Evolutionary conservation across 2,797 vertebrate species (phyloP), one percentile per base, ranked within the genome.

Genomic region (Cottoperca gobio): DNA sequence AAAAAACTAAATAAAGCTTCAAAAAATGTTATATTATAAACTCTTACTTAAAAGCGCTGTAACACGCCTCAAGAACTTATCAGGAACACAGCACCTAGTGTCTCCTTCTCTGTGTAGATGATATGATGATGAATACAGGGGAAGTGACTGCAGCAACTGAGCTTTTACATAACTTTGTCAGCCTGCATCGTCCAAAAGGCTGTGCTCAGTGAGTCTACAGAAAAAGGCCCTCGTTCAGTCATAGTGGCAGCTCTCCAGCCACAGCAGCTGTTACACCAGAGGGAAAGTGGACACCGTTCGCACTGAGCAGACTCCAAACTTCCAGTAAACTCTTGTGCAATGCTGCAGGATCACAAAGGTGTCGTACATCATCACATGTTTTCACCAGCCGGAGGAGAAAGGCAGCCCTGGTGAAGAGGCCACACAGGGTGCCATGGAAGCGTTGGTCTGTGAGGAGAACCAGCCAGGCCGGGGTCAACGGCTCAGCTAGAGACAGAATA

Each of bases 401-500:
- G 50, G 75, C 84, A 5, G 92, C 87, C 72, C 90, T 91, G 69
- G 90, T 85, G 12, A 97, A 82, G 79, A 98, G 92, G 43, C 94
- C 70, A 0, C 93, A 88, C 59, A 96, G 61, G 0, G 93, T 87
- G 9, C 63, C 23, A 59, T 95, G 94, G 76, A 97, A 94, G 54
- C 55, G 83, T n/a, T 95, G 88, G 70, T 95, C 93, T 55, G 84
- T 81, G 69, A 96, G 92, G 0, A 93, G 91, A 83, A 92, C 85
- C 84, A 97, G 86, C 88, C 91, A 93, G 78, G 84, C 75, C 2
- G 52, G 0, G 3, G 74, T 86, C 74, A 88, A 50, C 0, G 62
- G 76, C 70, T 92, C 81, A 43, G 76, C 94, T 95, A 35, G 8
- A 83, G 79, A 82, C 55, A 82, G 19, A 70, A 68, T 13, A 78